These are phyloP conservation scores for Uloborus diversus DNA, from an alignment of 1,140 invertebrate genomes.

Conservation along the genomic window DNA sequence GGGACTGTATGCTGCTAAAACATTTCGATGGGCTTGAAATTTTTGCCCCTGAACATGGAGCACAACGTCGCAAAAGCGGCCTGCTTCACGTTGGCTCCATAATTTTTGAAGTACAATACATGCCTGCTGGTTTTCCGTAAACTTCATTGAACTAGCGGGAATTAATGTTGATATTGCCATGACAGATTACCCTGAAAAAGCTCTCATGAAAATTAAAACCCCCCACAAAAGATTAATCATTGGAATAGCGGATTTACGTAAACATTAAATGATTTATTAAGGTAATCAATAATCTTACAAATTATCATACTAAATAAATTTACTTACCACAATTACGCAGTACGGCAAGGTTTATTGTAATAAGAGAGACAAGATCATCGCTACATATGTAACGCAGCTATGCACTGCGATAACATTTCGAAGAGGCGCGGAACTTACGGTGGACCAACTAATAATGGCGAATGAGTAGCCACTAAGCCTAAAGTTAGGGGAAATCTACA, in stretches of 20 bases:
- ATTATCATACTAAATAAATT: no score
- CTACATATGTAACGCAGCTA: not conserved
- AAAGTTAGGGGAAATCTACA: constrained; percentile 48
- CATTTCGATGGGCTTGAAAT: constrained; percentile 73
- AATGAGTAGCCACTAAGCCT: constrained; percentile 43
- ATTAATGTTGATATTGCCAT: constrained; percentile 59
- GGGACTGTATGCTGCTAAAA: constrained; percentile 75
- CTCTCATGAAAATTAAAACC: no score
- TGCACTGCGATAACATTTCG: not conserved
- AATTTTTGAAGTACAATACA: constrained; percentile 46
- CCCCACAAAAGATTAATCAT: no score
- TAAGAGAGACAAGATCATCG: not conserved
- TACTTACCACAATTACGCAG: not conserved
- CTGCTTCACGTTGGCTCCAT: constrained; percentile 65
- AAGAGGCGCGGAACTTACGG: not conserved
- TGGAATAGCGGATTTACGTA: no score
- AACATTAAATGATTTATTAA: no score
- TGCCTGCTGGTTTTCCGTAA: constrained; percentile 66
- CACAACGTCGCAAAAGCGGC: constrained; percentile 72
- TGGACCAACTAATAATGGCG: constrained; percentile 54
- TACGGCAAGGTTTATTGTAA: not conserved
- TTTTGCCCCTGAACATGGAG: constrained; percentile 71
- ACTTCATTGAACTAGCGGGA: constrained; percentile 65
- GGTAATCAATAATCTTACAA: no score
- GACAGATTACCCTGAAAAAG: no score